These are phyloP conservation scores for Cydia splendana DNA, from an alignment of 1,140 invertebrate genomes.

Conservation along the genomic window DNA sequence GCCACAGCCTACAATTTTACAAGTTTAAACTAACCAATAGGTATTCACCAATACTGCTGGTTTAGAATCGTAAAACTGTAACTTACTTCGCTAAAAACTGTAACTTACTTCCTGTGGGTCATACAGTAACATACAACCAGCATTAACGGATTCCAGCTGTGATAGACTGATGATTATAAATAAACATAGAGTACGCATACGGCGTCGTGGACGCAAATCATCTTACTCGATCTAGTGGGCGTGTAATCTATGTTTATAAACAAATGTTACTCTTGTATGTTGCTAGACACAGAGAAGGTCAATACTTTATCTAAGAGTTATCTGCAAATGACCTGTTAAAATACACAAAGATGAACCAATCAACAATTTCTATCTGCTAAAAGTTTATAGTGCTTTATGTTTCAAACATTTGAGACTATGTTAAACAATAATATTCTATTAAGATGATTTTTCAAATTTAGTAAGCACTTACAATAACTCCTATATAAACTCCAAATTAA, in stretches of 20 bases:
- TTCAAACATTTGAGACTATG: not conserved
- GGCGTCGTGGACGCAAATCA: not conserved
- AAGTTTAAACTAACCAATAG: not conserved
- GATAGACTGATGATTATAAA: too few relatives aligned
- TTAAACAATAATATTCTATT: constrained; percentile 3
- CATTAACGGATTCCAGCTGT: not conserved
- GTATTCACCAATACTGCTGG: not conserved
- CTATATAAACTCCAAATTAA: constrained; percentile 26
- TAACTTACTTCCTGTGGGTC: too few relatives aligned
- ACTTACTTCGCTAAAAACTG: not conserved
- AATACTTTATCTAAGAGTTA: constrained; percentile 26
- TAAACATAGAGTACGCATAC: not conserved
- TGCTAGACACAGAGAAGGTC: constrained; percentile 9
- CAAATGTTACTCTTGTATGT: constrained; percentile 5
- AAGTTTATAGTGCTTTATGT: not conserved
- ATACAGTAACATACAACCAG: not conserved
- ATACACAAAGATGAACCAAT: not conserved
- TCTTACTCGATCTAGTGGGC: constrained; percentile 2
- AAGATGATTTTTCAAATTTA: not conserved
- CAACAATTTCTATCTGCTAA: not conserved
- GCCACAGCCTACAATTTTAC: not conserved
- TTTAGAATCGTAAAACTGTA: not conserved
- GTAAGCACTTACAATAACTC: constrained; percentile 14
- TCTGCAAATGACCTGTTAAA: constrained; percentile 11
- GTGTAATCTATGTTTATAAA: constrained; percentile 7